phyloP scores from a whole-genome alignment of 2,888 invertebrate genomes.

The Caenorhabditis drosophilae region DNA sequence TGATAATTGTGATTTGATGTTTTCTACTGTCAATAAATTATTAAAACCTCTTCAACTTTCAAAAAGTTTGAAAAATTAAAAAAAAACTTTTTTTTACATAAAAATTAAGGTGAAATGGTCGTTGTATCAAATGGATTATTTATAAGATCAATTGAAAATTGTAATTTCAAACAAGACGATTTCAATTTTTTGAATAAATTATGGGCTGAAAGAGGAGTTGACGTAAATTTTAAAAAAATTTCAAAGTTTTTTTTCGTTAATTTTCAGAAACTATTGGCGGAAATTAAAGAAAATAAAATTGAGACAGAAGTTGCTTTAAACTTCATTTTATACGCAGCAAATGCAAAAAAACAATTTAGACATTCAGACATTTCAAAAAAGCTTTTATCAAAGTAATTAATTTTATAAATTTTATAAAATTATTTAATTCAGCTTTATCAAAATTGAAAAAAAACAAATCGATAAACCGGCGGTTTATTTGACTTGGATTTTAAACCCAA shows the following conservation, averaged over 20 bases:
- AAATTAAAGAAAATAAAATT: background rate
- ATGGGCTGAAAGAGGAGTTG: conserved; percentile 32
- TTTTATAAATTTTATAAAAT: no score
- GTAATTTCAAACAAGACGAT: conserved; percentile 78
- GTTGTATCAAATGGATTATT: conserved; percentile 88
- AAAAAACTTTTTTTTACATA: background rate
- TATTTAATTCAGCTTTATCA: no score
- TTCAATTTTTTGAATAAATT: conserved; percentile 81
- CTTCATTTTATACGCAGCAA: no score
- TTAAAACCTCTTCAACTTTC: background rate
- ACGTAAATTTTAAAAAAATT: background rate
- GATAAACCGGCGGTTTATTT: conserved; percentile 69
- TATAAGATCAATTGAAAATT: conserved; percentile 47
- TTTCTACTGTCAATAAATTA: background rate
- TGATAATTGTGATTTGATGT: background rate
- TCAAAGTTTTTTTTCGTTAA: no score
- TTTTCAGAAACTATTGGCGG: no score
- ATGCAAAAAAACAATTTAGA: no score
- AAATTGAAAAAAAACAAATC: no score
- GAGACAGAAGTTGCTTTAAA: background rate
- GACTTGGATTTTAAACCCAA: conserved; percentile 91
- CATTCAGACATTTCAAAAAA: no score
- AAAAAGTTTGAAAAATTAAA: background rate
- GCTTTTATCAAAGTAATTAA: no score
- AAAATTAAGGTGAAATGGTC: conserved; percentile 75